Base-by-base conservation (phyloP, 2,888 invertebrate species). In the Leptarthrus brevirostris region DNA sequence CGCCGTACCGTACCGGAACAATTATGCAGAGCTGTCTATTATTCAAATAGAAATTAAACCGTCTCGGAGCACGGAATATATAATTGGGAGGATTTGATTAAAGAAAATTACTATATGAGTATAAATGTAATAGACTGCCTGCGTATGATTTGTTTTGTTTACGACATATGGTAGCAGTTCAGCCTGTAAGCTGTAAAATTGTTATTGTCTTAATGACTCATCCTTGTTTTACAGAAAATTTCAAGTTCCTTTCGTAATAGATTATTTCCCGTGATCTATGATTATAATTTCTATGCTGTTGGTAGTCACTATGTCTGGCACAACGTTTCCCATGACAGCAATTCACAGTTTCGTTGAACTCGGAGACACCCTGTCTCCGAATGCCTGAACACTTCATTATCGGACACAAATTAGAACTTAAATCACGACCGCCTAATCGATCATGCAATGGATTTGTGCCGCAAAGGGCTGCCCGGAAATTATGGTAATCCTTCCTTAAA, bases 21-120 rank as follows among this genome's bases (percentile, higher is more conserved):
- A 64, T 64, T 64, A 64, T 64, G 44, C 64, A 64, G 44, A 47
- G 64, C 26, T 64, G 64, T 64, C 24, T 24, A 64, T 64, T 64
- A 64, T 64, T 64, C 64, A 64, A 64, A 64, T 64, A 64, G 24
- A 36, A 64, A 64, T 64, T 64, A 47, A 44, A 44, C 64, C 20
- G 64, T 44, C 64, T 64, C 64, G 44, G 24, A 14, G 47, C 64
- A 47, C 47, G 64, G 44, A 64, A 47, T 64, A 22, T 36, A 58
- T 44, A 64, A 64, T 64, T 64, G 64, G 24, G 64, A 44, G 64
- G 64, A 64, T 64, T 64, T 64, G 64, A 64, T 64, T 64, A 64
- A 64, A 26, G 64, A n/a, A 64, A 64, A 64, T 64, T 64, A 18
- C 20, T 16, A 20, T 64, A 64, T 24, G 64, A 18, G 58, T 12